Percentiles rank a stretch among this genome's conserved stretches.
Evolutionary conservation across 92 coral and sea anemone species (phyloP).

Genomic region (Epizoanthus fatuus): DNA sequence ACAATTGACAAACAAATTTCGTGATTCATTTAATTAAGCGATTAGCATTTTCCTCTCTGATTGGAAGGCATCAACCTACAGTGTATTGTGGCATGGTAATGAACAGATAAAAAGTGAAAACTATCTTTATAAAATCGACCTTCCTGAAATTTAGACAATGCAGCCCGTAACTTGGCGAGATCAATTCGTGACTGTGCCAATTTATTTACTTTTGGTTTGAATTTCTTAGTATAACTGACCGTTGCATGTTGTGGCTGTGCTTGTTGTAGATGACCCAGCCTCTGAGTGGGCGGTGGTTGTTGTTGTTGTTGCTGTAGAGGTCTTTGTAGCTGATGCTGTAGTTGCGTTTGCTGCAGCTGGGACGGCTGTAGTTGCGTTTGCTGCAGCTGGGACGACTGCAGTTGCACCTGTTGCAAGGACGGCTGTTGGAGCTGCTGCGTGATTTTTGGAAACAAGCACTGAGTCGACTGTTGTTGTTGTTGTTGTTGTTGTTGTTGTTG

Average conservation of each 20-base stretch:
- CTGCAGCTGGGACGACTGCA: conserved; percentile 46
- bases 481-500: conserved; percentile 41
- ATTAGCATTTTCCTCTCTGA: too few relatives aligned
- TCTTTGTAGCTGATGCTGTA: conserved; percentile 48
- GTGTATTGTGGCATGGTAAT: too few relatives aligned
- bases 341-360: conserved; percentile 76
- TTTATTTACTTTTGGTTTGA: too few relatives aligned
- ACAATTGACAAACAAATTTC: too few relatives aligned
- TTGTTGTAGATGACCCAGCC: conserved; percentile 76
- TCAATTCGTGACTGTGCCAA: too few relatives aligned
- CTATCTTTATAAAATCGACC: too few relatives aligned
- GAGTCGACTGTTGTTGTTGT: conserved; percentile 65
- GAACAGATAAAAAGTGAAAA: too few relatives aligned
- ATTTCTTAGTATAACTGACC: not conserved
- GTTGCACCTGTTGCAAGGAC: conserved; percentile 59
- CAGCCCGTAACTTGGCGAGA: too few relatives aligned
- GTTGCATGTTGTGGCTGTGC: conserved; percentile 43
- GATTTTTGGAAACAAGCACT: conserved; percentile 22
- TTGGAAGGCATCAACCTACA: too few relatives aligned
- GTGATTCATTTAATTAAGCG: too few relatives aligned
- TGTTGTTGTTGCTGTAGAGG: conserved; percentile 56
- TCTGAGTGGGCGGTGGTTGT: conserved; percentile 78
- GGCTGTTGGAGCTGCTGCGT: conserved; percentile 48
- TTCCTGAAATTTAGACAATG: too few relatives aligned
- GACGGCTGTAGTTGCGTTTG: conserved; percentile 44